Conservation (phyloP, 2,113 vertebrate genomes). For the Alethe castanea region DNA sequence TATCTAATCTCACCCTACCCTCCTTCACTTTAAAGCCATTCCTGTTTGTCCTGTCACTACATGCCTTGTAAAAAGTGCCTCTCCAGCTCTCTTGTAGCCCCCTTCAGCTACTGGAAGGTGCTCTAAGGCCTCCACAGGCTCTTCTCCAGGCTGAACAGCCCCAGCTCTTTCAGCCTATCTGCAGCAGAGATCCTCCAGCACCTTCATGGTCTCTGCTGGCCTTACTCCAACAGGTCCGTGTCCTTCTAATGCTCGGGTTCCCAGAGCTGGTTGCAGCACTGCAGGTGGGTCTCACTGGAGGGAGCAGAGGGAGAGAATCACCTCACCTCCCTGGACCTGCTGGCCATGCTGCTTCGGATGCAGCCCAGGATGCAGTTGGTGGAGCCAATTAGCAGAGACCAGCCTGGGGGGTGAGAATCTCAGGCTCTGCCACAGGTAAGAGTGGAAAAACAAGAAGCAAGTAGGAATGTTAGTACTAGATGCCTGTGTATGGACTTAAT, state of each 20-base stretch:
- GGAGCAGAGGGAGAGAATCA: neutral
- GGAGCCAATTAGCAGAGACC: neutral
- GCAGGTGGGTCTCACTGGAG: neutral
- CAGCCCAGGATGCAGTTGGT: neutral
- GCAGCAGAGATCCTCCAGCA: neutral
- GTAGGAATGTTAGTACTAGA: neutral
- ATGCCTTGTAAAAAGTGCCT: neutral
- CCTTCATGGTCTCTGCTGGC: neutral
- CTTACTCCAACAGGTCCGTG: neutral
- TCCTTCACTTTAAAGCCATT: neutral
- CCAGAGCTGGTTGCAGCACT: neutral
- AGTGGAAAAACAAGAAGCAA: neutral
- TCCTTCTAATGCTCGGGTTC: neutral
- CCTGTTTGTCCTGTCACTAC: neutral
- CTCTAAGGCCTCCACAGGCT: neutral
- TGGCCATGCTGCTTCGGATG: neutral
- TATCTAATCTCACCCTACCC: neutral
- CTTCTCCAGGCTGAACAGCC: neutral
- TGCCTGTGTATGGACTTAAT: neutral
- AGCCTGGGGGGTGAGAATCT: neutral
- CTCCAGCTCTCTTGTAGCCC: neutral
- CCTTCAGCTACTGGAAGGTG: neutral
- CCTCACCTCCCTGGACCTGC: neutral
- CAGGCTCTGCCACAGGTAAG: neutral
- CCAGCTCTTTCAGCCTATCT: neutral